phyloP scores from a whole-genome alignment of 1,140 invertebrate species.

The Asbolus verrucosus region DNA sequence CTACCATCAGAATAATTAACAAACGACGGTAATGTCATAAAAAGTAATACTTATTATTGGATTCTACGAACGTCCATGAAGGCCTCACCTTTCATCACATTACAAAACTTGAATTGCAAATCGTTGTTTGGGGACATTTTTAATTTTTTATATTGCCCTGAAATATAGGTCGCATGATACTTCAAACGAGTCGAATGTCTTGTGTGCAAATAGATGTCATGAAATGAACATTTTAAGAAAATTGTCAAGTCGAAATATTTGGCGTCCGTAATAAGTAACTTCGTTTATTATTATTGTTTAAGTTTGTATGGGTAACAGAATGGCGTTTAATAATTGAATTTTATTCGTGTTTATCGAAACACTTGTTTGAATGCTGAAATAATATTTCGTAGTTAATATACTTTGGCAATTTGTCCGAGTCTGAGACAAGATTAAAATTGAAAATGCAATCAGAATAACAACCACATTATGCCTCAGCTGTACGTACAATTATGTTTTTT shows the following conservation, averaged over 20 bases:
- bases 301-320: too few relatives aligned
- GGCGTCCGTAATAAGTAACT: too few relatives aligned
- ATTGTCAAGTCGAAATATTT: too few relatives aligned
- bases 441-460: conserved; percentile 24
- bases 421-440: conserved; percentile 20
- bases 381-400: too few relatives aligned
- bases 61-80: background rate
- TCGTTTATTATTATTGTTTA: too few relatives aligned
- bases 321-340: too few relatives aligned
- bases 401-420: conserved; percentile 2
- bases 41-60: conserved; percentile 17
- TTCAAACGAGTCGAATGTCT: background rate
- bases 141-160: conserved; percentile 1
- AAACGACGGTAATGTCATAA: background rate
- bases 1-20: conserved; percentile 23
- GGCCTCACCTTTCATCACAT: conserved; percentile 35
- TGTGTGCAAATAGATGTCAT: conserved; percentile 2
- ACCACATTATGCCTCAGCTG: conserved; percentile 13
- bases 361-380: too few relatives aligned
- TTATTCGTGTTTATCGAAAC: too few relatives aligned
- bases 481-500: conserved; percentile 43
- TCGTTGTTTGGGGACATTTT: conserved; percentile 21
- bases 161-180: conserved; percentile 11
- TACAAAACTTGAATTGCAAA: conserved; percentile 37
- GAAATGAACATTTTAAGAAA: too few relatives aligned